Conservation (phyloP, 2,888 invertebrate genomes). For the Agonopterix subpropinquella region DNA sequence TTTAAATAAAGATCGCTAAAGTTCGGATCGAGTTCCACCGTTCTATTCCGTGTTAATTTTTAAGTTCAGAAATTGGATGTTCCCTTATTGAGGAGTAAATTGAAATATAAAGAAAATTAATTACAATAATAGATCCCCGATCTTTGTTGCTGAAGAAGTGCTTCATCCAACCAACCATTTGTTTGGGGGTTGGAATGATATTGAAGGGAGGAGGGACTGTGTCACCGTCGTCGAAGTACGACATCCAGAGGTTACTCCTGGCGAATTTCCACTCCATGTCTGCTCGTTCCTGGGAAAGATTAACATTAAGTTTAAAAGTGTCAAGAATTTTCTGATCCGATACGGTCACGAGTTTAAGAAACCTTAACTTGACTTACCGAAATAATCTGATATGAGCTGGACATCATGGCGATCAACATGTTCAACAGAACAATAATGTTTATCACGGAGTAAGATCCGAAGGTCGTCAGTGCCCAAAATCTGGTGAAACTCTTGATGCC, state of each 20-base stretch:
- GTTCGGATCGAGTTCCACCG: too few species aligned
- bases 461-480: constrained; percentile 98
- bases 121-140: constrained; percentile 61
- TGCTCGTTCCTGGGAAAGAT: constrained; percentile 84
- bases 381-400: constrained; percentile 98
- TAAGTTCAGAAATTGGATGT: too few species aligned
- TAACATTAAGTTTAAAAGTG: too few species aligned
- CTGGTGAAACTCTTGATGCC: constrained; percentile 97
- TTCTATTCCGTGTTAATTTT: too few species aligned
- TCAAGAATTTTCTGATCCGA: too few species aligned
- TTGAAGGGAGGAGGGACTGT: constrained; percentile 97
- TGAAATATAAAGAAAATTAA: constrained; percentile 1
- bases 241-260: constrained; percentile 96
- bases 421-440: constrained; percentile 97
- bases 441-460: constrained; percentile 97
- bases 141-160: constrained; percentile 38
- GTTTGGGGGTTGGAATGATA: constrained; percentile 91
- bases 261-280: constrained; percentile 99
- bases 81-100: too few species aligned
- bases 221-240: constrained; percentile 95
- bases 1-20: too few species aligned
- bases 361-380: constrained; percentile 80
- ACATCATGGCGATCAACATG: constrained; percentile 99
- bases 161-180: constrained; percentile 67
- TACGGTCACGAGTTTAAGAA: not conserved